These are phyloP conservation scores for Hypocryptadius cinnamomeus DNA, from an alignment of 2,113 vertebrate species.

Conservation along the genomic window DNA sequence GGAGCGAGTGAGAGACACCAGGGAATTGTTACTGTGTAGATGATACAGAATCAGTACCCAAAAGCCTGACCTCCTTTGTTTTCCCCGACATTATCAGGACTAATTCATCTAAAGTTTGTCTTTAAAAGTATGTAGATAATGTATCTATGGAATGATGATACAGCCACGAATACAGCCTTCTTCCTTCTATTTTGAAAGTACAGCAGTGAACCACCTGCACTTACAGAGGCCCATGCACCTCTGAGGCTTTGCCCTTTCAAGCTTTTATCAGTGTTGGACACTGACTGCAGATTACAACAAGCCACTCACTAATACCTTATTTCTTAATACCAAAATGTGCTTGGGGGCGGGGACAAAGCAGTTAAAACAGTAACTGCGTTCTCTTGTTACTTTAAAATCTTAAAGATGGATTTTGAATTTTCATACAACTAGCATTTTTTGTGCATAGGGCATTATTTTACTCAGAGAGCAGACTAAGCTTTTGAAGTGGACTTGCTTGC, in stretches of 20 bases:
- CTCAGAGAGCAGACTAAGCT: neutral
- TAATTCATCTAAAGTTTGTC: neutral
- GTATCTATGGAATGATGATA: neutral
- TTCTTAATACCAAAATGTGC: neutral
- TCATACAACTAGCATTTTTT: neutral
- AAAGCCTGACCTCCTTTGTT: neutral
- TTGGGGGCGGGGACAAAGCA: neutral
- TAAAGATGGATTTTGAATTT: neutral
- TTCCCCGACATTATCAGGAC: neutral
- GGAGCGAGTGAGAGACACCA: fast-evolving
- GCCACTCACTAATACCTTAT: neutral
- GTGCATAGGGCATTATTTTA: neutral
- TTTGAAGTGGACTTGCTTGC: neutral
- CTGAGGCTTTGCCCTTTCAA: neutral
- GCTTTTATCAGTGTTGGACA: neutral
- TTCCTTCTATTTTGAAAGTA: neutral
- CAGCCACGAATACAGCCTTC: neutral
- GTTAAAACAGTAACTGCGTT: neutral
- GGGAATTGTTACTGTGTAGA: neutral
- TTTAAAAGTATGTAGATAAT: neutral
- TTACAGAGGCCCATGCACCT: neutral
- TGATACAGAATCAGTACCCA: neutral
- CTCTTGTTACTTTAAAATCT: neutral
- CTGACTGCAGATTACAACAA: neutral
- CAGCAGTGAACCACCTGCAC: neutral